Conservation (phyloP, 53 echinoderm and acorn worm genomes). For the Henricia sp. region DNA sequence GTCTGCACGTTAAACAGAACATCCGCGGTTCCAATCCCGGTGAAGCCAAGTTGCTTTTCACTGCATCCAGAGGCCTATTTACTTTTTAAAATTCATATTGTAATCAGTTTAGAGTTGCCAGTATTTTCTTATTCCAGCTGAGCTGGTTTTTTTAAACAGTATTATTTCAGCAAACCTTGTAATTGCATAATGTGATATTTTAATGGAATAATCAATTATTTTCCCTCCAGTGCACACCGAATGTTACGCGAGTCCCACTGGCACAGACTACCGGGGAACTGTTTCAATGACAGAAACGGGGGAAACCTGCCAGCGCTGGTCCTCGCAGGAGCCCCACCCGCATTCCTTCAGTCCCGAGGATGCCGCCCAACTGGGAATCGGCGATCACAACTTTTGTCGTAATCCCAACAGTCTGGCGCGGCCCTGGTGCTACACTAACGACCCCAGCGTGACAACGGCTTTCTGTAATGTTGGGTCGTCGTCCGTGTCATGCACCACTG, state of each 20-base stretch:
- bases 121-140: too few species aligned
- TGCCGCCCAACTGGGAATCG: background rate
- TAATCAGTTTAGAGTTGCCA: too few species aligned
- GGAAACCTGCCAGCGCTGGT: slow-evolving; percentile 30
- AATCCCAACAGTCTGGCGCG: background rate
- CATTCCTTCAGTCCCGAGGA: background rate
- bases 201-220: background rate
- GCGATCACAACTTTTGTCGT: slow-evolving; percentile 50
- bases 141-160: background rate
- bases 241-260: background rate
- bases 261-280: slow-evolving; percentile 36
- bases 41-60: too few species aligned
- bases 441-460: background rate
- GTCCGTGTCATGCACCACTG: background rate
- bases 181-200: background rate
- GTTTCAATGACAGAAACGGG: slow-evolving; percentile 2
- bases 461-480: slow-evolving; percentile 15
- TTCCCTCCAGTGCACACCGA: slow-evolving; percentile 1
- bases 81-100: too few species aligned
- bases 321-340: background rate
- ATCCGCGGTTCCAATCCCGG: too few species aligned
- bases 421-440: slow-evolving; percentile 50
- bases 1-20: too few species aligned
- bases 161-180: background rate
- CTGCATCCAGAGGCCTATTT: too few species aligned